Conservation (phyloP, 1,140 invertebrate genomes). For the Patella vulgata region DNA sequence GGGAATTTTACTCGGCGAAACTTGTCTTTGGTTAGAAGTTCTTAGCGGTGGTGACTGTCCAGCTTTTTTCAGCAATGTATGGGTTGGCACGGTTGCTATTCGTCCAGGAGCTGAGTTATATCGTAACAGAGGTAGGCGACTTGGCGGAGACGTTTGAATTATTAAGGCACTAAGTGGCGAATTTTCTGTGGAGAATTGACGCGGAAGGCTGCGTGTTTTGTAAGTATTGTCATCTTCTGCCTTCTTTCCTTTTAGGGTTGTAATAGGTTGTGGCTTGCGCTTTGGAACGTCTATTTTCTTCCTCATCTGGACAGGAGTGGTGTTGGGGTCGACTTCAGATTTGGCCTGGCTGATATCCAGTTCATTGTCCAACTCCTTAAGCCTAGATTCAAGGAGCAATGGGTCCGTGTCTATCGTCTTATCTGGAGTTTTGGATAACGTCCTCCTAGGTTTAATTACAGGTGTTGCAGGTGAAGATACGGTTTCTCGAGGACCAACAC, state of each 20-base stretch:
- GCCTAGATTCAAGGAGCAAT: not conserved
- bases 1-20: conserved; percentile 38
- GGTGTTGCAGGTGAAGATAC: too few relatives aligned
- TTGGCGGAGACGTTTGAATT: conserved; percentile 31
- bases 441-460: too few relatives aligned
- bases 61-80: conserved; percentile 25
- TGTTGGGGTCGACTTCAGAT: too few relatives aligned
- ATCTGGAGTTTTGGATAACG: too few relatives aligned
- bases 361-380: too few relatives aligned
- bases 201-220: conserved; percentile 39
- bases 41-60: conserved; percentile 10
- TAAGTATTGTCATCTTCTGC: conserved; percentile 20
- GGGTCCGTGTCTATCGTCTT: not conserved
- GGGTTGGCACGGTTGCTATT: conserved; percentile 56
- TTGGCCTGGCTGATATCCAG: too few relatives aligned
- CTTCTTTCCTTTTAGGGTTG: conserved; percentile 52
- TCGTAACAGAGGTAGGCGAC: conserved; percentile 35
- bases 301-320: not conserved
- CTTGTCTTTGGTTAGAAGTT: conserved; percentile 10
- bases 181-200: conserved; percentile 23
- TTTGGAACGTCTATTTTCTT: too few relatives aligned
- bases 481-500: too few relatives aligned
- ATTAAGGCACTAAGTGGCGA: conserved; percentile 34
- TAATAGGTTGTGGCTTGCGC: conserved; percentile 58
- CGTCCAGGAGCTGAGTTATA: conserved; percentile 57